Base-by-base conservation (phyloP, 2,888 invertebrate species). In the Cyaniris semiargus region DNA sequence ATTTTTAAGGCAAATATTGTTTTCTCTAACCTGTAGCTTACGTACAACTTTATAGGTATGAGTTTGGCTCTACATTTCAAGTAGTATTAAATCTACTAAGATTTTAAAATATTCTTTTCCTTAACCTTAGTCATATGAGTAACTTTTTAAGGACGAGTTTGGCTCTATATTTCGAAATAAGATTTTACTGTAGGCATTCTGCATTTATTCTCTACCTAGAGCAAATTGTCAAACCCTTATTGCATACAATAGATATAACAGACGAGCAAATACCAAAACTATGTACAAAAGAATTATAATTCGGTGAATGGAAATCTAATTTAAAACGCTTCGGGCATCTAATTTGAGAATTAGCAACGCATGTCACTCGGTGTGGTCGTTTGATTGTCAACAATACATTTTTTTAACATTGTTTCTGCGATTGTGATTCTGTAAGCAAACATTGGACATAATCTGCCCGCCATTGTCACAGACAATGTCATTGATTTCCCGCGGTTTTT, bases 261-360 rank as follows among this genome's bases (percentile, higher is more conserved):
- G 70, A 76, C 48, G 72, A 34, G 77, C 48, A 66, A 66, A 31
- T 15, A 31, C 66, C 66, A 18, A 31, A 27, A 66, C 27, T 31
- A 31, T 31, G 6, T 27, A 66, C 66, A 66, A 66, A 66, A 66
- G 66, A 66, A 66, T 66, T 66, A 66, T 66, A 66, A 66, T 66
- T 66, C 31, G 27, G 15, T 31, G 27, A 66, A 66, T 80, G 66
- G 71, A 79, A 80, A 78, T 75, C 79, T 75, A 80, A 80, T 81
- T 80, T 78, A 81, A 82, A 83, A 81, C 82, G 79, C 78, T 81
- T 81, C 48, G 74, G 82, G 83, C 81, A 82, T 82, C 82, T 85
- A 90, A 91, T 90, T 89, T 83, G 85, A 86, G 88, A 92, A 93
- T 93, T 93, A 89, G 91, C 89, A 87, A 93, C 91, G 93, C 89